phyloP scores from a whole-genome alignment of 2,888 invertebrate genomes.

The Agrotis puta region DNA sequence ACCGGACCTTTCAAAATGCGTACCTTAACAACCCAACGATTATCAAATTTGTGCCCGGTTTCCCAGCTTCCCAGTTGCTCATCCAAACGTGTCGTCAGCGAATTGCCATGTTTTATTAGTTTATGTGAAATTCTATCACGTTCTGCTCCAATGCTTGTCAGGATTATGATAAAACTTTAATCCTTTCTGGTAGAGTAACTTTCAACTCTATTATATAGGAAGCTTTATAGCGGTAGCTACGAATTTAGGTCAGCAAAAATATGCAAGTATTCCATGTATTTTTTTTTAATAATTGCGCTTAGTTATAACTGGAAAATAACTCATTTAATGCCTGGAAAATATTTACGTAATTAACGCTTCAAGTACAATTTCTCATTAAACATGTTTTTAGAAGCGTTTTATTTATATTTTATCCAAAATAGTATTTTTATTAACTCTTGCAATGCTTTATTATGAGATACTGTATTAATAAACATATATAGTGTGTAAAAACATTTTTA shows the following conservation, averaged over 20 bases:
- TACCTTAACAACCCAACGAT: slow-evolving; percentile 51
- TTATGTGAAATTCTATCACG: slow-evolving; percentile 53
- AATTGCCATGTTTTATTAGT: slow-evolving; percentile 70
- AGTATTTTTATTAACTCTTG: background rate
- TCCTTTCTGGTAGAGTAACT: slow-evolving; percentile 63
- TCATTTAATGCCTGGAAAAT: no score
- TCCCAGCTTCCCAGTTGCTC: slow-evolving; percentile 41
- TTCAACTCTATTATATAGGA: slow-evolving; percentile 69
- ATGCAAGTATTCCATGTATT: background rate
- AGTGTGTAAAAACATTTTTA: no score
- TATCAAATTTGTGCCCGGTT: slow-evolving; percentile 65
- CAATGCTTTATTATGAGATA: background rate
- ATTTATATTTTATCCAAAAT: background rate
- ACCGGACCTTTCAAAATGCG: slow-evolving; percentile 60
- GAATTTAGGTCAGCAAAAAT: slow-evolving; percentile 10
- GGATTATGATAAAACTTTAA: slow-evolving; percentile 74
- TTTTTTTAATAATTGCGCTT: background rate
- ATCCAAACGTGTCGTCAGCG: slow-evolving; percentile 67
- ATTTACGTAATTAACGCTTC: background rate
- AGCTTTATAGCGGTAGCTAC: slow-evolving; percentile 27
- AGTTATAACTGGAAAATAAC: no score
- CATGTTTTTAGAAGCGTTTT: background rate
- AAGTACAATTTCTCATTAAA: background rate
- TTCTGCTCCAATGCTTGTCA: slow-evolving; percentile 50
- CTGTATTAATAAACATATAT: background rate